Evolutionary conservation across 2,113 vertebrate species (phyloP).

Genomic region (Mobula hypostoma): DNA sequence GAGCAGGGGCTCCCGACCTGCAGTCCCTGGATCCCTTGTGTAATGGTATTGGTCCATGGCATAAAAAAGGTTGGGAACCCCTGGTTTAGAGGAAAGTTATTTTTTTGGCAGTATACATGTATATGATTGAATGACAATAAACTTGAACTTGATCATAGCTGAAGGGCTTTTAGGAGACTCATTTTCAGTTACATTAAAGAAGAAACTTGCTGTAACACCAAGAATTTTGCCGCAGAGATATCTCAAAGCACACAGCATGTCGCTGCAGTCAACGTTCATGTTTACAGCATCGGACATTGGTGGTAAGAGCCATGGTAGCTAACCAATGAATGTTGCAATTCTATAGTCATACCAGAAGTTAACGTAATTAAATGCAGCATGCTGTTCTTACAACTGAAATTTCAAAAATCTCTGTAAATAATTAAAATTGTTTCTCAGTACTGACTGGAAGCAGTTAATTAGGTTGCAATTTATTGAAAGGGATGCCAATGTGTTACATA

Average conservation of each 20-base stretch:
- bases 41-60: no score
- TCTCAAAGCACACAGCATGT: background rate
- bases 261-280: background rate
- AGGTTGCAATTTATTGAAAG: background rate
- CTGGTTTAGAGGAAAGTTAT: no score
- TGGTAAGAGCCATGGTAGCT: background rate
- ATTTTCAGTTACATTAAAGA: background rate
- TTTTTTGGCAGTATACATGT: no score
- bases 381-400: background rate
- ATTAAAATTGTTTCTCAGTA: background rate
- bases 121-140: no score
- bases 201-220: background rate
- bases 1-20: no score
- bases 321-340: background rate
- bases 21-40: no score
- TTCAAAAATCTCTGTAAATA: constrained; percentile 2
- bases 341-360: background rate
- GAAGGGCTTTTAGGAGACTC: background rate
- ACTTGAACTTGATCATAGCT: no score
- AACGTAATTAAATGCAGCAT: background rate
- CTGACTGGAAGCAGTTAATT: background rate
- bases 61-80: no score
- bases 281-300: background rate
- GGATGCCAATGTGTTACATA: background rate
- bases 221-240: background rate